Evolutionary conservation across 64 coral and sea anemone species (phyloP), one percentile per base, ranked within the genome.

Genomic region (Astreopora myriophthalma): DNA sequence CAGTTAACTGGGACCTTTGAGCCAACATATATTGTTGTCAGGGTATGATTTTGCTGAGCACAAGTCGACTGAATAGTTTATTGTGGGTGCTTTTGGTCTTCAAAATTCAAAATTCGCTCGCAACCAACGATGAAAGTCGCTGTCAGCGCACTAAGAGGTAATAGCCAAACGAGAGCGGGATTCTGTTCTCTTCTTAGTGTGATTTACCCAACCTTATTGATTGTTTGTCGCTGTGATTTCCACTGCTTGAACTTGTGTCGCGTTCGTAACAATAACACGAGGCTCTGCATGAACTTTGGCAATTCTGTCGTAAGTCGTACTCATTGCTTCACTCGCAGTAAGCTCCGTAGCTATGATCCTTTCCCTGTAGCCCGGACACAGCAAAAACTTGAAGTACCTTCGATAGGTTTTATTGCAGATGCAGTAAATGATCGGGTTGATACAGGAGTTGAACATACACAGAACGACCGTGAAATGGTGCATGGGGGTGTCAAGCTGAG

Each of bases 401-500:
- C 91, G 74, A 64, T 94, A 96, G 7, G 19, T 81, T 70, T 87
- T 93, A 62, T 96, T 94, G 19, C 87, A 94, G 13, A 74, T 68
- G 65, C 95, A 96, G 69, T 96, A 96, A 34, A 96, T 93, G 16
- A 93, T 86, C 0, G 95, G 95, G 57, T 96, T 96, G 65, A 96
- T 87, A 30, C 95, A 96, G 34, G 95, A 96, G 61, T 96, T 96
- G 16, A 92, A 67, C 91, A 96, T 96, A 10, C 95, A 96, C 17
- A 96, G 69, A 10, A 89, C 86, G 1, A 94, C 95, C 34, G 95
- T 91, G 9, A 94, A 96, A 63, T 94, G 92, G 30, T 96, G 95
- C 44, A 82, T 39, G 12, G 95, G 95, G 11, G 91, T 96, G 25
- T 85, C 81, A 75, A 96, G 69, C 2, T 78, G 26, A 19, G 73